Percentiles rank a stretch among this genome's conserved stretches.
phyloP scores from a whole-genome alignment of 1,140 invertebrate genomes.

The Nasonia giraulti region DNA sequence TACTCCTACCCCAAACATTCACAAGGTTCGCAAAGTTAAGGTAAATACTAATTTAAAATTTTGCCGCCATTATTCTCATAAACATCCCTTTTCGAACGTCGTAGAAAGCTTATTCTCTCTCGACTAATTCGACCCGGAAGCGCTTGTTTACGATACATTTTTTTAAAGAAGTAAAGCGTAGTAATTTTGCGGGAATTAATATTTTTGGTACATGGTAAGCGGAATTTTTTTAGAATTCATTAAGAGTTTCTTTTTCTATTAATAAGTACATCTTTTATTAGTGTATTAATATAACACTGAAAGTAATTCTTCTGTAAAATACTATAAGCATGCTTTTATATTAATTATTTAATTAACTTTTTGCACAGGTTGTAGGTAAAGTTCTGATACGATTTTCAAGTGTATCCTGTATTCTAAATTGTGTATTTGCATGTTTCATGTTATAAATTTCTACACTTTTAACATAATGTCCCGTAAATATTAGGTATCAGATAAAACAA shows the following conservation, averaged over 20 bases:
- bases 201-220: conserved; percentile 8
- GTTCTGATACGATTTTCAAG: not conserved
- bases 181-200: no score
- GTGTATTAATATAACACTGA: not conserved
- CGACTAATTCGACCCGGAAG: conserved; percentile 33
- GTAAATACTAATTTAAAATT: conserved; percentile 68
- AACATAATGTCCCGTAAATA: not conserved
- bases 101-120: conserved; percentile 23
- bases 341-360: conserved; percentile 15
- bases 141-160: conserved; percentile 12
- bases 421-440: not conserved
- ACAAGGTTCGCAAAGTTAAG: conserved; percentile 68
- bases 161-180: not conserved
- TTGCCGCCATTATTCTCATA: not conserved
- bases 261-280: not conserved
- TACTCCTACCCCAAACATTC: conserved; percentile 69
- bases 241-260: not conserved
- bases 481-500: not conserved
- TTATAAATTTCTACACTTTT: not conserved
- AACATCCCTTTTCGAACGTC: not conserved
- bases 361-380: conserved; percentile 9
- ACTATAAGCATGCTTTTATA: not conserved
- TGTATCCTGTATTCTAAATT: not conserved
- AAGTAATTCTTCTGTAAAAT: not conserved
- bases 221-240: conserved; percentile 12